Evolutionary conservation across 2,797 vertebrate species (phyloP).

Genomic region (Zenarchopterus dispar): DNA sequence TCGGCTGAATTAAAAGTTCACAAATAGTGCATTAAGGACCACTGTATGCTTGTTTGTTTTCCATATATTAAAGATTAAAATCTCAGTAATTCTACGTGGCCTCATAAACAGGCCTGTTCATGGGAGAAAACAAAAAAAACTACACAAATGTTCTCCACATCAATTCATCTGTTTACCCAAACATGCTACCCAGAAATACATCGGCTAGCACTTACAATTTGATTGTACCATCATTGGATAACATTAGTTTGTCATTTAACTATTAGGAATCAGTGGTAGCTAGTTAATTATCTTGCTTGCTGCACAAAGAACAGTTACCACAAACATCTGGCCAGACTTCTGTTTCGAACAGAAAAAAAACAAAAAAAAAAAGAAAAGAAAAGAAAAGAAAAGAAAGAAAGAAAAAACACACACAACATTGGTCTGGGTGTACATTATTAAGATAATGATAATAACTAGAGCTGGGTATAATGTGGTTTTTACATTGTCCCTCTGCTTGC

Average conservation of each 20-base stretch:
- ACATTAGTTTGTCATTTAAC: conserved; percentile 49
- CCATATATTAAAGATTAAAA: conserved; percentile 54
- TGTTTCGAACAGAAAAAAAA: conserved; percentile 61
- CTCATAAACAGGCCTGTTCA: conserved; percentile 59
- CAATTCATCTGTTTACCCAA: conserved; percentile 52
- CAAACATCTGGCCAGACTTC: conserved; percentile 62
- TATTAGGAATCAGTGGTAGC: conserved; percentile 40
- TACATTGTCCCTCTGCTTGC: not conserved
- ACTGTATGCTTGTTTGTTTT: conserved; percentile 44
- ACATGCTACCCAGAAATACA: conserved; percentile 62
- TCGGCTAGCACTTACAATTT: conserved; percentile 60
- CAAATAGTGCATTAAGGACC: conserved; percentile 72
- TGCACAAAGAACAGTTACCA: conserved; percentile 51
- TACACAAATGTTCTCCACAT: conserved; percentile 37
- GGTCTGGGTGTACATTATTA: conserved; percentile 43
- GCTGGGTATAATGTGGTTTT: conserved; percentile 29
- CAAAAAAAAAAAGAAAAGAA: conserved; percentile 41
- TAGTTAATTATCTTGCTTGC: conserved; percentile 38
- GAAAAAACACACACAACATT: conserved; percentile 30
- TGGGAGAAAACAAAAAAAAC: conserved; percentile 56
- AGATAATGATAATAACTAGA: conserved; percentile 37
- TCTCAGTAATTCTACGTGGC: conserved; percentile 42
- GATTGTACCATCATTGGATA: conserved; percentile 75
- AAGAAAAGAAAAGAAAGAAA: conserved; percentile 37
- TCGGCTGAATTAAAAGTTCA: conserved; percentile 62